Conservation (phyloP, 2,888 invertebrate species). For the Auanema sp. region DNA sequence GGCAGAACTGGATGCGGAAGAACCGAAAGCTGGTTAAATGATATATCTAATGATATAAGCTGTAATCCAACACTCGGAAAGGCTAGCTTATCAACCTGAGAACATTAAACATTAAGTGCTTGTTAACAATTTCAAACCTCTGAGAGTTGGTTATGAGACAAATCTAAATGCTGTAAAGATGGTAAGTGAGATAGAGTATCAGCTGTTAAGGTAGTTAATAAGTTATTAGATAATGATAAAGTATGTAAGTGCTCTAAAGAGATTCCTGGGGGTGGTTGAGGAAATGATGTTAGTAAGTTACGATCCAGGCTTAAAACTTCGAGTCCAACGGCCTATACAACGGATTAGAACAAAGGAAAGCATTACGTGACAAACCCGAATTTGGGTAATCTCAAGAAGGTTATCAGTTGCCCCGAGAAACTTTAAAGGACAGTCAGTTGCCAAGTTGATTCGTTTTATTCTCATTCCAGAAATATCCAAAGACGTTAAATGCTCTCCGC, state of each 20-base stretch:
- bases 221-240: conserved; percentile 47
- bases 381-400: conserved; percentile 14
- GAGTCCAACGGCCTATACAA: conserved; percentile 12
- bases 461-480: conserved; percentile 50
- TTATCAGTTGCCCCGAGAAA: conserved; percentile 16
- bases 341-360: neutral
- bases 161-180: conserved; percentile 47
- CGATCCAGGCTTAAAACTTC: conserved; percentile 37
- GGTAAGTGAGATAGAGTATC: conserved; percentile 44
- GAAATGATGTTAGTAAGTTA: conserved; percentile 45
- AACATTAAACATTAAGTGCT: neutral
- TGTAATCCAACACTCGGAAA: conserved; percentile 44
- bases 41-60: conserved; percentile 40
- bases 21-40: conserved; percentile 35
- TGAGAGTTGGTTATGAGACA: conserved; percentile 48
- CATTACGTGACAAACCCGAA: conserved; percentile 9
- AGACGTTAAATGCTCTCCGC: conserved; percentile 45
- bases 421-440: conserved; percentile 34
- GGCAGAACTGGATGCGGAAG: conserved; percentile 52
- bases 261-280: conserved; percentile 33
- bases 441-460: conserved; percentile 30
- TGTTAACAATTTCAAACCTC: conserved; percentile 10
- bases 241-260: conserved; percentile 47
- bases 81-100: conserved; percentile 36
- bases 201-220: conserved; percentile 41